Evolutionary conservation across 2,888 invertebrate genomes (phyloP), one percentile per base, ranked within the genome.

Genomic region (Polydrusus cervinus): DNA sequence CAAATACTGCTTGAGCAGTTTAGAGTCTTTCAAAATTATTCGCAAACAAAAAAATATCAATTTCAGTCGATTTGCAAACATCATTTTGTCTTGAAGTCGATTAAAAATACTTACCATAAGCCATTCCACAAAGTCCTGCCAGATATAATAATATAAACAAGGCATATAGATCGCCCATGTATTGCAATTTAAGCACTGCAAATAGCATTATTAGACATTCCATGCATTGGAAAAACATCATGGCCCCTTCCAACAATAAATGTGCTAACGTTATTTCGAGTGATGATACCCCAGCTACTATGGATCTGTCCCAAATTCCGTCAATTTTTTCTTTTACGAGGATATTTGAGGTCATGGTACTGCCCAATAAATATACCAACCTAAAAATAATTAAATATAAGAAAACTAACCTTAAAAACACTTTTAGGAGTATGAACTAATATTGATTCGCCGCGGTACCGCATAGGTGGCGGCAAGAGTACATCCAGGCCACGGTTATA

Each of bases 261-360:
- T 97, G 97, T 0, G 95, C 93, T 76, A 93, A 86, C 55, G 97
- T 89, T 86, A 97, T 93, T 89, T 97, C 96, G 45, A 90, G 86
- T 0, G 95, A 91, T 53, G 91, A 91, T 13, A 97, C 95, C 8
- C 97, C 96, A 78, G 97, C 95, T 10, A 96, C 94, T 0, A 95
- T 89, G 72, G 94, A 95, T 75, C 97, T 89, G 85, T 97, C 95
- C 93, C 97, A 93, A 76, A 97, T 91, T 6, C 97, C 96, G 84
- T 95, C 95, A 80, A 92, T 89, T 70, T 79, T 70, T 49, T 96
- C 96, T 0, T 93, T 89, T 76, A 96, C 93, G 84, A 96, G 93
- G 20, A 95, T 91, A 1, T 95, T 91, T 0, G 96, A 94, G 0
- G 96, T 96, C 84, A 96, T 91, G 45, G 95, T 91, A 0, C 95